Evolutionary conservation across 2,888 invertebrate species (phyloP).

Genomic region (Tipula lateralis): DNA sequence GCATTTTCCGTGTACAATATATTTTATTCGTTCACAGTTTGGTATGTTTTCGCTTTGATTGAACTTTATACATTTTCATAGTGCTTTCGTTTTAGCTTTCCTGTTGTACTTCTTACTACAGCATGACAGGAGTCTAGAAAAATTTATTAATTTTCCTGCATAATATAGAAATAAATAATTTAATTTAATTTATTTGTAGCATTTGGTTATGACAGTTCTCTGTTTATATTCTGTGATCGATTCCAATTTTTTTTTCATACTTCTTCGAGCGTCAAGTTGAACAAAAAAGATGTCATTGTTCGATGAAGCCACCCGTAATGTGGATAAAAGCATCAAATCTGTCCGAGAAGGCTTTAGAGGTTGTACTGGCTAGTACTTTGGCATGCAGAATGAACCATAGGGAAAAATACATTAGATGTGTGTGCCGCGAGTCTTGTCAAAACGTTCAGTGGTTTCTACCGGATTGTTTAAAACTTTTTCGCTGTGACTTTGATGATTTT

Average conservation of each 20-base stretch:
- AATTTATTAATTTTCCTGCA: constrained; percentile 2
- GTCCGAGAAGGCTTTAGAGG: no score
- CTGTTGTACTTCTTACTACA: neutral
- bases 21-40: neutral
- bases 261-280: neutral
- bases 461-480: no score
- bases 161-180: neutral
- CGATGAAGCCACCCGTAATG: no score
- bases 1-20: no score
- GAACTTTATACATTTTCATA: neutral
- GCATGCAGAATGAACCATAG: no score
- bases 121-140: neutral
- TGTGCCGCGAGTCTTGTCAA: no score
- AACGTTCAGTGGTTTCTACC: no score
- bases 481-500: no score
- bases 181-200: neutral
- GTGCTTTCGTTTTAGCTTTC: neutral
- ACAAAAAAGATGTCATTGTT: no score
- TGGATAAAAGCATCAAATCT: no score
- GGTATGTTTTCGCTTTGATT: neutral
- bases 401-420: no score
- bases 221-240: neutral
- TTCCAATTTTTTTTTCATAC: neutral
- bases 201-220: neutral
- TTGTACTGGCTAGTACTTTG: no score